Base-by-base conservation (phyloP, 2,113 vertebrate species). In the Misgurnus mizolepis region DNA sequence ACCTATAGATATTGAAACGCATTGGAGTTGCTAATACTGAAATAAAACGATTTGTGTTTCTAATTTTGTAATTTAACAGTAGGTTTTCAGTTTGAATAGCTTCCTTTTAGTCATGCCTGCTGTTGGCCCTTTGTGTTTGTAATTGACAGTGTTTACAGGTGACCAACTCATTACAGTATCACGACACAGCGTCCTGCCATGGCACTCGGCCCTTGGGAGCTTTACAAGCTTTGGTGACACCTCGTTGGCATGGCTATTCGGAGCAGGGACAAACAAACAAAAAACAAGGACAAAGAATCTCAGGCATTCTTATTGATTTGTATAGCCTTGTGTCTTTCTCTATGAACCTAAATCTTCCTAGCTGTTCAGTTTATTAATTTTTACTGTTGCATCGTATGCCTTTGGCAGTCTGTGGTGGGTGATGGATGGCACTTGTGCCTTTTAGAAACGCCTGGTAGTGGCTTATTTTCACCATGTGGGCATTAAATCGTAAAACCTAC, bases 351-450 rank as follows among this genome's bases (percentile, higher is more conserved):
- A 64, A 75, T 7, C 40, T 56, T 22, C 43, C 4, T 55, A 0
- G 67, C 22, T 11, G 14, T 53, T 69, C 43, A 43, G 66, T 79
- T 79, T 68, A 56, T 39, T 50, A 17, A 41, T 43, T 65, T 66
- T 18, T 55, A 18, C 50, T 74, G 18, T 79, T 71, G 56, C 66
- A 34, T 62, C 77, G 61, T 80, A 60, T n/a, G 68, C 69, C 74
- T 74, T 78, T 78, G 50, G 43, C 47, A 40, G 43, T 61, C 56
- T 70, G 66, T 34, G 15, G 64, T 9, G 18, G 53, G 43, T 39
- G n/a, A 79, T 70, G 49, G 65, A 79, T 76, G 58, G 65, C 27
- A 9, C 34, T 79, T 69, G 45, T 69, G 74, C 10, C 22, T 67
- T 50, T 40, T 40, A 56, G 14, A 73, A 80, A 72, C 66, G n/a